phyloP scores from a whole-genome alignment of 2,888 invertebrate species.

The Zeuzera pyrina region DNA sequence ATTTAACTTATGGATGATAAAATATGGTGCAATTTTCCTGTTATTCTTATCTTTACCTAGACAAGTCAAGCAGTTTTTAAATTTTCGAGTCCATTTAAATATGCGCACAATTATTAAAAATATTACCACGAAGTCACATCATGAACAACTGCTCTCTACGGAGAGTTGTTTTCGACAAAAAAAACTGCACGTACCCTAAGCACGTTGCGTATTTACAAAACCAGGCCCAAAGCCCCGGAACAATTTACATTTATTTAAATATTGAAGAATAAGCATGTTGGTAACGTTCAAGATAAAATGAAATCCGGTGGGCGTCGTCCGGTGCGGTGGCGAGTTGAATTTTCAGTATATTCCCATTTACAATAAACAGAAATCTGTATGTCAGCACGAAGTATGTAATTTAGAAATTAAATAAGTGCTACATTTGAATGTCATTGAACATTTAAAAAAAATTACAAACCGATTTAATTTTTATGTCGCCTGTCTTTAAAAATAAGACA shows the following conservation, averaged over 20 bases:
- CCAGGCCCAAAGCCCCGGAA: conserved; percentile 36
- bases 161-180: background rate
- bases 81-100: no score
- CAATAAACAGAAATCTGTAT: conserved; percentile 8
- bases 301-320: conserved; percentile 19
- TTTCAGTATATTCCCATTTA: conserved; percentile 1
- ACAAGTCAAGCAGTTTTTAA: no score
- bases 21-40: no score
- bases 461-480: background rate
- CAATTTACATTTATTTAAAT: conserved; percentile 53
- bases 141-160: background rate
- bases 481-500: background rate
- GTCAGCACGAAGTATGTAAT: conserved; percentile 7
- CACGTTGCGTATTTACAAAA: conserved; percentile 14
- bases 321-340: conserved; percentile 2
- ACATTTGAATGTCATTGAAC: background rate
- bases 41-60: no score
- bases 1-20: no score
- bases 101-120: no score
- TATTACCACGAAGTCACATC: no score
- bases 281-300: conserved; percentile 28
- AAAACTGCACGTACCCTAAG: conserved; percentile 1
- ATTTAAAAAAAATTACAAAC: background rate
- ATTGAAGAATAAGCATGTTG: conserved; percentile 33
- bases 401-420: no score